Conservation (phyloP, 2,113 vertebrate genomes). For the Pelecanoides urinatrix region DNA sequence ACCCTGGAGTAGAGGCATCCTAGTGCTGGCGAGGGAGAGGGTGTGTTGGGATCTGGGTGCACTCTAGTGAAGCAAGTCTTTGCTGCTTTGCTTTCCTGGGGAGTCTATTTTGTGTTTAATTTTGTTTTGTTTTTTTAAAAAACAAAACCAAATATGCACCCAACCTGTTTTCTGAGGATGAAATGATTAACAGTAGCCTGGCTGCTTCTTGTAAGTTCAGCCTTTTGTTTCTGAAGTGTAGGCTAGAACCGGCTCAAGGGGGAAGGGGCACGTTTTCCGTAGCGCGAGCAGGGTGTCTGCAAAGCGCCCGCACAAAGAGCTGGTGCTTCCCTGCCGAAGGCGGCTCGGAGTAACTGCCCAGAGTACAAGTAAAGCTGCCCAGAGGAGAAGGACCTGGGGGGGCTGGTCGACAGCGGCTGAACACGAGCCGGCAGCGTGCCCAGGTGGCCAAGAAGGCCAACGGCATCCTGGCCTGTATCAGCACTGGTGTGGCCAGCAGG, state of each 20-base stretch:
- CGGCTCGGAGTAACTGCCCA: neutral
- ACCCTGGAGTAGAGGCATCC: too few relatives aligned
- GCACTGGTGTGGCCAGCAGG: too few relatives aligned
- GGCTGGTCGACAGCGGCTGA: too few relatives aligned
- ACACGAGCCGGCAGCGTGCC: too few relatives aligned
- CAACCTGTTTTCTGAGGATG: neutral
- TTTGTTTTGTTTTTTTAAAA: too few relatives aligned
- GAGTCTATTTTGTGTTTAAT: too few relatives aligned
- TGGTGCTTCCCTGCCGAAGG: neutral
- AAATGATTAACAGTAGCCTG: neutral
- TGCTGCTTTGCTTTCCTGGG: neutral
- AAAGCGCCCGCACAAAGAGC: neutral
- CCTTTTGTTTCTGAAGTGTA: rapidly evolving
- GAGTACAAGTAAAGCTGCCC: too few relatives aligned
- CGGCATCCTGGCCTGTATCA: too few relatives aligned
- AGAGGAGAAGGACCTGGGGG: too few relatives aligned
- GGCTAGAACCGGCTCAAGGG: rapidly evolving
- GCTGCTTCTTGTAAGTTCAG: neutral
- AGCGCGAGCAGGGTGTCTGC: rapidly evolving
- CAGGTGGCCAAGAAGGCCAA: too few relatives aligned
- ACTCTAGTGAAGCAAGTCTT: neutral
- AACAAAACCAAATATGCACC: neutral
- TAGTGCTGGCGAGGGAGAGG: rapidly evolving
- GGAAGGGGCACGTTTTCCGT: rapidly evolving
- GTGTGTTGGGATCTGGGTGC: neutral